Evolutionary conservation across 2,888 invertebrate species (phyloP), one percentile per base, ranked within the genome.

Genomic region (Hirudinaria manillensis): DNA sequence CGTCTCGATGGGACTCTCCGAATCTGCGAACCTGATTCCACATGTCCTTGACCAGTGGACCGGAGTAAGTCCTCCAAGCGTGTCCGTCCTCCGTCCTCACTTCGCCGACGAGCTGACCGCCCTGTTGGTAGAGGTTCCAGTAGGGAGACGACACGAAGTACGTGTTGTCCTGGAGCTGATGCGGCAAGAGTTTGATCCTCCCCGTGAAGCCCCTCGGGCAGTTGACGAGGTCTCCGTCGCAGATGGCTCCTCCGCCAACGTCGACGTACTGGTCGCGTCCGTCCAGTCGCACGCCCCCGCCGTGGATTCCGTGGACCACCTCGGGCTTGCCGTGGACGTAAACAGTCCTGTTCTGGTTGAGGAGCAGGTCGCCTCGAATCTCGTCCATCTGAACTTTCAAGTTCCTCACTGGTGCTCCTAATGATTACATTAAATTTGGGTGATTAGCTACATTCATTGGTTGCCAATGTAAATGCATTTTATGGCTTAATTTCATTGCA

Each of bases 111-210:
- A 85, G 77, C 61, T 80, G 80, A 6, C 82, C 82, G 73, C 83
- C 80, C 24, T 80, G 76, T 77, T 83, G 84, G 77, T 81, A 83
- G 38, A 85, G 76, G 0, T 81, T 79, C 10, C 83, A 76, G 0
- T 83, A 83, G 65, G 81, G 81, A 61, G 83, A 83, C 76, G 83
- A 84, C 38, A 84, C 55, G 74, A 82, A 81, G 77, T 83, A 83
- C 78, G 81, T 82, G 70, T 81, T 82, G 36, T 83, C 79, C 19
- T 75, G 36, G 4, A 84, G 80, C 2, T 77, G 68, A 4, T 80
- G 78, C 0, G 84, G 83, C 70, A 79, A 78, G 19, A 82, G 77
- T 2, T 80, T 78, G 32, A 83, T 76, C 10, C 83, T 78, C 53
- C 83, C 36, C 0, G 83, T 84, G 76, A 82, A 82, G 21, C 85